Conservation (phyloP, 2,888 invertebrate genomes). For the Acanthacorydalis orientalis region DNA sequence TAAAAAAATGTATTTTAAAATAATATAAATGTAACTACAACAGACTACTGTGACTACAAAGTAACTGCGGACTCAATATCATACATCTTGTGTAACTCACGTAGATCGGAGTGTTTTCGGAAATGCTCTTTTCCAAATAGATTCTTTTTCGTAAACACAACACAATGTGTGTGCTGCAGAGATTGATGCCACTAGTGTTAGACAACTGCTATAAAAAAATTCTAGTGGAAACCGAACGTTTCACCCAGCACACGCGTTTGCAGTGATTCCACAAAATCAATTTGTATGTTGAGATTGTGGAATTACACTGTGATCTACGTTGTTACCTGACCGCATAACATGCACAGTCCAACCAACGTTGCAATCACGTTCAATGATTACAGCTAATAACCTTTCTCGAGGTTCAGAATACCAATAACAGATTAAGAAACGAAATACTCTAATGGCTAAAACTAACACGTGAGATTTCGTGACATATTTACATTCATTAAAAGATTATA, state of each 20-base stretch:
- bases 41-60: too few species aligned
- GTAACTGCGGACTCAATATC: too few species aligned
- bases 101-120: constrained; percentile 66
- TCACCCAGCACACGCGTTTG: constrained; percentile 5
- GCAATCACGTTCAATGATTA: neutral
- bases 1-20: too few species aligned
- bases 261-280: neutral
- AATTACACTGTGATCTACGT: neutral
- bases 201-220: constrained; percentile 16
- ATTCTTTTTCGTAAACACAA: constrained; percentile 74
- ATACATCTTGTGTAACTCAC: neutral
- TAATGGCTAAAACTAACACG: neutral
- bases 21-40: too few species aligned
- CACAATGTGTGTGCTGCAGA: constrained; percentile 47
- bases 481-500: too few species aligned
- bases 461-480: too few species aligned
- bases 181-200: constrained; percentile 8
- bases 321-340: neutral
- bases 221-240: constrained; percentile 21
- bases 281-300: too few species aligned
- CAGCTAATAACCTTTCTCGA: too few species aligned
- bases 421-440: neutral
- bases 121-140: constrained; percentile 73
- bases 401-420: neutral
- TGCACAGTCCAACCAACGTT: neutral